phyloP scores from a whole-genome alignment of 92 coral and sea anemone genomes.

The Nematostella vectensis region DNA sequence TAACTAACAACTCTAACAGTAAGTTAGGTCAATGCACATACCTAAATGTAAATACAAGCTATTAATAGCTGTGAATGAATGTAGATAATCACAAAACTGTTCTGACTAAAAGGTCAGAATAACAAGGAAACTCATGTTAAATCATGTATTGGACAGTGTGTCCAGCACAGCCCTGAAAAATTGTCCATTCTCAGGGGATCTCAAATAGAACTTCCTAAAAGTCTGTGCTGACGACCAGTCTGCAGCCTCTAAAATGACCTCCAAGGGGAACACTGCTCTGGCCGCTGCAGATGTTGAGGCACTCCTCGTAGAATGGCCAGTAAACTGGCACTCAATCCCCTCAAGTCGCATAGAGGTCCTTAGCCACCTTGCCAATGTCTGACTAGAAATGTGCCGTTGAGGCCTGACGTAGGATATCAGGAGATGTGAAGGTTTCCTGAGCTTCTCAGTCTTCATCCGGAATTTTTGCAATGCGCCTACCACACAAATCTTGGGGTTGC shows the following conservation, averaged over 20 bases:
- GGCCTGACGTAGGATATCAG: not conserved
- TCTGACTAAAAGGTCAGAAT: too few relatives aligned
- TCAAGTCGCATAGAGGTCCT: slow-evolving; percentile 18
- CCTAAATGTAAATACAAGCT: too few relatives aligned
- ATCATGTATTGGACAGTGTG: too few relatives aligned
- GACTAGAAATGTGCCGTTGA: slow-evolving; percentile 6
- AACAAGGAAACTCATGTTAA: too few relatives aligned
- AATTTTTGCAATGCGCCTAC: not conserved
- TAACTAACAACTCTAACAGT: too few relatives aligned
- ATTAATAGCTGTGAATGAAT: too few relatives aligned
- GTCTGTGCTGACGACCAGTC: slow-evolving; percentile 39
- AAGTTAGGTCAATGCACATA: too few relatives aligned
- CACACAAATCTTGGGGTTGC: not conserved
- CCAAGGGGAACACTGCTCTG: slow-evolving; percentile 28
- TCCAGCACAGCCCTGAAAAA: too few relatives aligned
- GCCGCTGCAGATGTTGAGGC: slow-evolving; percentile 6
- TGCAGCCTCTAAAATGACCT: slow-evolving; percentile 33
- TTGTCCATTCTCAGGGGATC: too few relatives aligned
- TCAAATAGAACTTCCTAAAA: not conserved
- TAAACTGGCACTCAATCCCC: slow-evolving; percentile 17
- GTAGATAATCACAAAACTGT: too few relatives aligned
- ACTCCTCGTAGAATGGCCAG: slow-evolving; percentile 30
- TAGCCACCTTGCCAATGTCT: slow-evolving; percentile 40
- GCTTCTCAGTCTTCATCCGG: not conserved
- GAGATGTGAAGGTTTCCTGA: not conserved